These are phyloP conservation scores for Pristionchus mayeri DNA, from an alignment of 2,888 invertebrate species.

Conservation along the genomic window DNA sequence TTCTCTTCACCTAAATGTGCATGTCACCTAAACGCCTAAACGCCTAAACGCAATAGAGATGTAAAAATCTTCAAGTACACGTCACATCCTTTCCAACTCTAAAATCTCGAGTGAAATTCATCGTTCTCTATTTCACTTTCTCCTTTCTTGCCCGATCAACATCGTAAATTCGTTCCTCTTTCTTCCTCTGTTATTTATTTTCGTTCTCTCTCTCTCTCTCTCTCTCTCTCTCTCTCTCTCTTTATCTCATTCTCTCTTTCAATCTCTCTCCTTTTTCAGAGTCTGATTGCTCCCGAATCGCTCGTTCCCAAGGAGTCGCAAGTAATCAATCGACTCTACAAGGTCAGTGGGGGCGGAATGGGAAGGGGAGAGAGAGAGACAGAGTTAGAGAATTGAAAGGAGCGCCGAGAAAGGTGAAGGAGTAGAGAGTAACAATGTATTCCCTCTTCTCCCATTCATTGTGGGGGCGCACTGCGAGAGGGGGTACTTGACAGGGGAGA, in stretches of 20 bases:
- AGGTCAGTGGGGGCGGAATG: constrained; percentile 46
- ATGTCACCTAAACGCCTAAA: too few species aligned
- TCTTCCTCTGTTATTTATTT: too few species aligned
- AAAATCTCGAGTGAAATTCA: too few species aligned
- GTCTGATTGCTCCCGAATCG: constrained; percentile 60
- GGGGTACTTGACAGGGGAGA: constrained; percentile 23
- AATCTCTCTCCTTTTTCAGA: constrained; percentile 49
- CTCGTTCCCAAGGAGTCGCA: constrained; percentile 65
- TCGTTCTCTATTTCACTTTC: not conserved
- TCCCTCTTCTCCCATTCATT: not conserved
- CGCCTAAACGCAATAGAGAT: too few species aligned
- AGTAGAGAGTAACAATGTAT: constrained; percentile 33
- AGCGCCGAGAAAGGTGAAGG: not conserved
- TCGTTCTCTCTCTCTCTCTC: not conserved
- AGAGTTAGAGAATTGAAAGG: not conserved
- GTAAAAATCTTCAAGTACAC: too few species aligned
- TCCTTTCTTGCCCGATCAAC: not conserved
- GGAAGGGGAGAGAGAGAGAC: not conserved
- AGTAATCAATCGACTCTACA: constrained; percentile 78
- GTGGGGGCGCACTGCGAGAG: not conserved
- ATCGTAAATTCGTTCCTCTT: too few species aligned
- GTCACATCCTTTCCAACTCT: too few species aligned
- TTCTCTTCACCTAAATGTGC: too few species aligned
- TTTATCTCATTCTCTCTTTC: not conserved
- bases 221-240: too few species aligned